Base-by-base conservation (phyloP, 1,140 invertebrate genomes). In the Drosophila lowei region DNA sequence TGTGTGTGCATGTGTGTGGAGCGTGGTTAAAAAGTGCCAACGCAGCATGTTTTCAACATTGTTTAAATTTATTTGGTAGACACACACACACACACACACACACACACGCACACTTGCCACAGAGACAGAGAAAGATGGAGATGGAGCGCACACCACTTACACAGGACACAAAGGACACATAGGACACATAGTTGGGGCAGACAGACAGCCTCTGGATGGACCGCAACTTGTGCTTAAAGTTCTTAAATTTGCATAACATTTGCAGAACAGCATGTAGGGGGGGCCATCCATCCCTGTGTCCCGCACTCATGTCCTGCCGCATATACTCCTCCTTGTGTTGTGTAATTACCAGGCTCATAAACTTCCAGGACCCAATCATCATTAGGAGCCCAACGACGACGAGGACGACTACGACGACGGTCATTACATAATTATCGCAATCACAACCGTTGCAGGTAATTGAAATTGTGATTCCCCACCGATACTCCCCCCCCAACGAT, bases 31-130 rank as follows among this genome's bases (percentile, higher is more conserved):
- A 86, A 86, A 86, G 81, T 86, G 81, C 83, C 81, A 86, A 86
- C 83, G 83, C 81, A 86, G 81, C 81, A 86, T 86, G 81, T 88
- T 86, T 86, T 86, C 81, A 88, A 86, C 81, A 86, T 86, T 86
- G 81, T 88, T 86, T 86, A 86, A 86, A 86, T 86, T 86, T 86
- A 86, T 86, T 88, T 81, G 81, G 81, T 66, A 86, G 84, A 76
- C 77, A 60, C 43, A 53, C 28, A 49, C 66, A 61, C 43, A 76
- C 72, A 65, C 66, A 71, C 49, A 61, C 47, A 47, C 15, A 34
- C 34, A 7, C 34, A 13, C 46, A 30, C 30, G 13, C 25, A 28
- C 28, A 7, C 28, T 7, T 7, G 28, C 6, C 6, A 28, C 6
- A 28, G 8, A 3, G 34, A 9, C 9, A 11, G 30, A 34, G 9